Percentiles rank a stretch among this genome's conserved stretches.
phyloP scores from a whole-genome alignment of 2,888 invertebrate species.

The Noctua fimbriata region DNA sequence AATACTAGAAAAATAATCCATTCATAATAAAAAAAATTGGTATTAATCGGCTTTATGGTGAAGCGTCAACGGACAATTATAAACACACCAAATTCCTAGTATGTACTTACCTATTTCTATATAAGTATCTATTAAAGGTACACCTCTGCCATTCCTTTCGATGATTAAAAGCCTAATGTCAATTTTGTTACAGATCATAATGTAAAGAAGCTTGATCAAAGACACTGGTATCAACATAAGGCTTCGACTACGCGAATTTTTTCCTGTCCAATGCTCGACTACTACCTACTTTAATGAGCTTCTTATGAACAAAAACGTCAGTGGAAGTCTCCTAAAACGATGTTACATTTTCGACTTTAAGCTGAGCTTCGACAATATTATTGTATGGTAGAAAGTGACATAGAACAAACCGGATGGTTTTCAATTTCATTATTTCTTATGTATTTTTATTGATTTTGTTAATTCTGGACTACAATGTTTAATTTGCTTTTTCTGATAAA shows the following conservation, averaged over 20 bases:
- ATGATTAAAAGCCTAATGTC: not conserved
- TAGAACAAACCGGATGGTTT: not conserved
- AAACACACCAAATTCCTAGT: not conserved
- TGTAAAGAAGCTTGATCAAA: not conserved
- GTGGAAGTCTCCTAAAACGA: not conserved
- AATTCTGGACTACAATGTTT: no score
- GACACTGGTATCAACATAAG: not conserved
- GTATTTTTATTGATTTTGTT: not conserved
- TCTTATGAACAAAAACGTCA: not conserved
- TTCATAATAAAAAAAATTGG: not conserved
- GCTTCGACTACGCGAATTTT: not conserved
- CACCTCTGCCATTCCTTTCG: not conserved
- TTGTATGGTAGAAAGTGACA: not conserved
- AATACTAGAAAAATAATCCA: not conserved
- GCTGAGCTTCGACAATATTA: not conserved
- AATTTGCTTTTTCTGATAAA: not conserved
- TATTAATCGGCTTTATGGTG: not conserved
- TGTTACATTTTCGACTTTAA: not conserved
- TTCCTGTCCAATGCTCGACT: constrained; percentile 1
- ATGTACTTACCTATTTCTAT: not conserved
- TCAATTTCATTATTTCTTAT: not conserved
- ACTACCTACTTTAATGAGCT: no score
- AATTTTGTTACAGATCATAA: no score
- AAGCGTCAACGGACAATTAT: not conserved
- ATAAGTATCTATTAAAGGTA: not conserved